Evolutionary conservation across 1,140 invertebrate species (phyloP).

Genomic region (Carcinoscorpius rotundicauda): DNA sequence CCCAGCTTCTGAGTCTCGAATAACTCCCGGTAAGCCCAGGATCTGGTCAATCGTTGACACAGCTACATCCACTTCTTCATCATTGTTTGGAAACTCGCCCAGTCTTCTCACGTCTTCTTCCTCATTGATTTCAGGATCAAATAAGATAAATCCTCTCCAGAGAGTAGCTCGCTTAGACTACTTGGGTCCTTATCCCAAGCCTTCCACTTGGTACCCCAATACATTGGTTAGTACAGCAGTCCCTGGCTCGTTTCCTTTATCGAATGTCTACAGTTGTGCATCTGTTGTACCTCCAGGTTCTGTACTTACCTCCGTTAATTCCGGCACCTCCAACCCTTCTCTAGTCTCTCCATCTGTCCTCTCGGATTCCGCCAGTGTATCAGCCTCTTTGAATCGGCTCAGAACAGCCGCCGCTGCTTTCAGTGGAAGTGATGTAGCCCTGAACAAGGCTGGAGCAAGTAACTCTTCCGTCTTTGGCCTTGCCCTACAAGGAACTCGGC

Average conservation of each 20-base stretch:
- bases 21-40: constrained; percentile 49
- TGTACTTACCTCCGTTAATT: background rate
- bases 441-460: too few relatives aligned
- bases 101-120: background rate
- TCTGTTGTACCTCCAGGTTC: constrained; percentile 3
- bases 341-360: constrained; percentile 6
- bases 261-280: constrained; percentile 19
- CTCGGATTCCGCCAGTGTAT: constrained; percentile 11
- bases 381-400: constrained; percentile 16
- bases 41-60: constrained; percentile 90
- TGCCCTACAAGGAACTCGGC: background rate
- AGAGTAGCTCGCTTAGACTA: constrained; percentile 12
- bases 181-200: constrained; percentile 17
- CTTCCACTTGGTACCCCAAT: constrained; percentile 11
- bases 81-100: background rate
- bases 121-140: constrained; percentile 1
- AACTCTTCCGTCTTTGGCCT: constrained; percentile 13
- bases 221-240: constrained; percentile 8
- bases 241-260: constrained; percentile 12
- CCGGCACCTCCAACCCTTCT: background rate
- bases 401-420: constrained; percentile 22
- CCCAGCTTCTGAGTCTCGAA: constrained; percentile 4
- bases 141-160: constrained; percentile 16
- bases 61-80: constrained; percentile 40
- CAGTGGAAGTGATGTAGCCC: too few relatives aligned